A percentile compares a stretch with the other conserved stretches of the same genome.
Evolutionary conservation across 2,888 invertebrate species (phyloP).

Genomic region (Thymelicus acteon): DNA sequence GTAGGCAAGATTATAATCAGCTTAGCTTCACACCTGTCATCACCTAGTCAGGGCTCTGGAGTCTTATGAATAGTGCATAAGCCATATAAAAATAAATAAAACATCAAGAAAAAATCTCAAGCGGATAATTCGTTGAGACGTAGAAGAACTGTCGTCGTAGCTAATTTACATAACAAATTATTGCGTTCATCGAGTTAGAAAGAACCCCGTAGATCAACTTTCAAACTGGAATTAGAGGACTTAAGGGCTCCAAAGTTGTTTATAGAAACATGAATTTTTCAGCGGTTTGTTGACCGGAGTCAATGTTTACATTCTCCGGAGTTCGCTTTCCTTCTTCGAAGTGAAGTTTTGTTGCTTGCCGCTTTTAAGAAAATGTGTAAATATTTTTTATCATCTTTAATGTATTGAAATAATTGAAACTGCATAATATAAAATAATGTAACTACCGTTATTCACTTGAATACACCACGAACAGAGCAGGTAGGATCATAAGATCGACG

Average conservation of each 20-base stretch:
- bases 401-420: too few relatives aligned
- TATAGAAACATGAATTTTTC: conserved; percentile 47
- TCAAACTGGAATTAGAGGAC: conserved; percentile 41
- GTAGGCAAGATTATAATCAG: too few relatives aligned
- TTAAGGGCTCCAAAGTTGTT: conserved; percentile 47
- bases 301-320: conserved; percentile 20
- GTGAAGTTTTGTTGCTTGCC: background rate
- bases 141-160: conserved; percentile 46
- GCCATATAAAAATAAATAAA: conserved; percentile 38
- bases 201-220: conserved; percentile 43
- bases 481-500: too few relatives aligned
- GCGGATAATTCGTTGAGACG: conserved; percentile 48
- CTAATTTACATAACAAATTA: conserved; percentile 51
- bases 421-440: too few relatives aligned
- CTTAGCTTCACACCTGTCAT: too few relatives aligned
- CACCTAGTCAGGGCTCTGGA: too few relatives aligned
- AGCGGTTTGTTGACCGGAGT: conserved; percentile 20
- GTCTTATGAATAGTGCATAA: background rate
- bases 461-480: too few relatives aligned
- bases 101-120: conserved; percentile 37
- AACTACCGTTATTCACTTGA: too few relatives aligned
- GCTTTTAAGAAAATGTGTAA: background rate
- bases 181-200: conserved; percentile 50
- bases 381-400: too few relatives aligned
- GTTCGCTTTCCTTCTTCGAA: background rate